Conservation (phyloP, 2,797 vertebrate species). For the Enteromius argenteus region DNA sequence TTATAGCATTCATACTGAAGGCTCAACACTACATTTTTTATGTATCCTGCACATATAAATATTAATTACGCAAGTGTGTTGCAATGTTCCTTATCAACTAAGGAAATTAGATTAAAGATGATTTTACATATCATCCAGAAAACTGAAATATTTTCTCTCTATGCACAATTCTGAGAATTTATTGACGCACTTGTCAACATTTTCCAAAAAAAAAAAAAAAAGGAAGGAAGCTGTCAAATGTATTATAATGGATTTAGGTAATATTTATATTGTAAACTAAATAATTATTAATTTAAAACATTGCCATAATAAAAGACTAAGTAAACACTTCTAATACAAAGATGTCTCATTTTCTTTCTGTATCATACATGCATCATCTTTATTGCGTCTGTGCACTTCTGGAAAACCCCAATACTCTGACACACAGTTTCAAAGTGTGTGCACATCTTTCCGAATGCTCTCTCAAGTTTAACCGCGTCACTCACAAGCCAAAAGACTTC, state of each 20-base stretch:
- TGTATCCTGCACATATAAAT: slow-evolving; percentile 76
- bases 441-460: slow-evolving; percentile 68
- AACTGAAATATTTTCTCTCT: background rate
- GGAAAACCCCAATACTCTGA: slow-evolving; percentile 55
- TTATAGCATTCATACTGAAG: background rate
- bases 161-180: background rate
- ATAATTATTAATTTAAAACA: background rate
- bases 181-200: slow-evolving; percentile 17
- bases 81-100: slow-evolving; percentile 78
- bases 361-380: slow-evolving; percentile 35
- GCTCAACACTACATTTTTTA: slow-evolving; percentile 21
- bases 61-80: slow-evolving; percentile 71
- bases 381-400: slow-evolving; percentile 53
- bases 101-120: slow-evolving; percentile 65
- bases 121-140: slow-evolving; percentile 39
- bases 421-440: slow-evolving; percentile 54
- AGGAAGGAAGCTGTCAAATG: background rate
- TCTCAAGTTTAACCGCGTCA: slow-evolving; percentile 13
- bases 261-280: background rate
- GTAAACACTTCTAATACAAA: background rate
- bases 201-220: background rate
- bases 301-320: background rate
- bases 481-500: background rate
- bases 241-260: no score
- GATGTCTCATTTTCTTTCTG: background rate